Evolutionary conservation across 2,113 vertebrate species (phyloP).

Genomic region (Falco punctatus): DNA sequence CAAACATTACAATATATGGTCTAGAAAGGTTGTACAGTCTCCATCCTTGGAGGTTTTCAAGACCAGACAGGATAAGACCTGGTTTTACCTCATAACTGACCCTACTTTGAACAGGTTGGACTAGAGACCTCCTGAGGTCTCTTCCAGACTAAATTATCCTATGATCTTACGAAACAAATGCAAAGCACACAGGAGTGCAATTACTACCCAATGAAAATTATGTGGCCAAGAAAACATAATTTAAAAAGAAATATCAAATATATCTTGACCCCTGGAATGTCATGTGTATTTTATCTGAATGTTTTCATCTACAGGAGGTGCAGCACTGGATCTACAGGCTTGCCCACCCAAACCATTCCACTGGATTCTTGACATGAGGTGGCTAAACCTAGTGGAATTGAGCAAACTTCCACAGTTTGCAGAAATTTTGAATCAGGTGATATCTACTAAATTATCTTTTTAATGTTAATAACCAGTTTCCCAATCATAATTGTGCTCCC

Average conservation of each 20-base stretch:
- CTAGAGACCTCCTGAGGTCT: background rate
- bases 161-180: background rate
- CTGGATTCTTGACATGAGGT: constrained; percentile 81
- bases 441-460: background rate
- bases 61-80: background rate
- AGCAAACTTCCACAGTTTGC: constrained; percentile 77
- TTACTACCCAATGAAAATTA: background rate
- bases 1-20: background rate
- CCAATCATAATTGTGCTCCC: background rate
- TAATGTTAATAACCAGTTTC: background rate
- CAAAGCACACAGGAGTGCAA: background rate
- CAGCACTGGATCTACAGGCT: constrained; percentile 79
- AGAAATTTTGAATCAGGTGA: constrained; percentile 80
- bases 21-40: background rate
- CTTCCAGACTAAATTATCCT: background rate
- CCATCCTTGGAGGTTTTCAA: background rate
- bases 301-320: constrained; percentile 68
- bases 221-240: background rate
- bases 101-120: background rate
- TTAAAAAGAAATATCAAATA: background rate
- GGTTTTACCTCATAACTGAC: background rate
- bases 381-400: constrained; percentile 81
- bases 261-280: background rate
- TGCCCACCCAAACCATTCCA: constrained; percentile 76
- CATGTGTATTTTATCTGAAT: background rate